Evolutionary conservation across 2,888 invertebrate genomes (phyloP), one percentile per base, ranked within the genome.

Genomic region (Axea sp.): DNA sequence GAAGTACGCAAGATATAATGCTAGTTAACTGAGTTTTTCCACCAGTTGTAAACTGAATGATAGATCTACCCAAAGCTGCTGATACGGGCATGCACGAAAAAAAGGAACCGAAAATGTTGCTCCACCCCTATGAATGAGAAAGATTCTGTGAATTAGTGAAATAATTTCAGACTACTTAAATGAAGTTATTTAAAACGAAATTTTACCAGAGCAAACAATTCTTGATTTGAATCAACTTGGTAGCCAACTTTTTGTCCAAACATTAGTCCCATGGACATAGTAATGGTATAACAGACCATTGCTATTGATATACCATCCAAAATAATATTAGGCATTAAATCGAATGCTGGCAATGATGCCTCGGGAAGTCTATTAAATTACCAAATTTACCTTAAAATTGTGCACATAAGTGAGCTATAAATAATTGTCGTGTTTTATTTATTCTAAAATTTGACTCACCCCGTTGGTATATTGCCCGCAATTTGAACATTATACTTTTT

Each of bases 21-120:
- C 95, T 94, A 1, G 96, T 94, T 35, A 95, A 76, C 85, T 96
- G 95, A 0, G 96, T 96, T 82, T 92, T 94, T 26, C 95, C 95
- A 9, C 97, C 97, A 1, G 92, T 93, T 82, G 92, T 90, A 80
- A 93, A 92, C 83, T 95, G 95, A 47, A 96, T 91, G 0, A 92
- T 83, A 11, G 92, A 92, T 76, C 91, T 90, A 12, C 91, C 94
- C 78, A 92, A 88, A 1, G 92, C 93, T 15, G 91, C 94, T 12
- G 91, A 90, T 78, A 91, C 88, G 37, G 92, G 92, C 88, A 92
- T 89, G 80, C 92, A 93, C 0, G 91, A 90, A 79, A 93, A 92
- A 78, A 91, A 91, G 7, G 92, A 90, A 6, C 94, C 92, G 60
- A 94, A 86, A 35, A 93, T 83, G 83, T 95, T 93, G 53, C 92